Conservation (phyloP, 2,888 invertebrate species). For the Petrophora chlorosata region DNA sequence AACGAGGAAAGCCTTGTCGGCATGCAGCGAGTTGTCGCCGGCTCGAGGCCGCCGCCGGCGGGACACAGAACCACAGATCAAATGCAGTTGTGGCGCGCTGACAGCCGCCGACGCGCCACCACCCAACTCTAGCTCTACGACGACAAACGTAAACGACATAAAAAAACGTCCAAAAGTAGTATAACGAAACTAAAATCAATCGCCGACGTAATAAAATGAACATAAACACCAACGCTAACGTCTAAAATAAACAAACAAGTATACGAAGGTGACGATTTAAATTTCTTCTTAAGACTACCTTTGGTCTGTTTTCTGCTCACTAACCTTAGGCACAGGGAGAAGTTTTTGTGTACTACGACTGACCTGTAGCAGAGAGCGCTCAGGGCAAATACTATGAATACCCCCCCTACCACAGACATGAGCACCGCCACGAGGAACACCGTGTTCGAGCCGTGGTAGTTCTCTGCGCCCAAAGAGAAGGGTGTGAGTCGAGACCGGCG, state of each 20-base stretch:
- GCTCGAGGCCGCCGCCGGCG: slow-evolving; percentile 73
- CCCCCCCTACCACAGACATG: slow-evolving; percentile 99
- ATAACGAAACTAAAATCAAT: slow-evolving; percentile 73
- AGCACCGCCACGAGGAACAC: slow-evolving; percentile 98
- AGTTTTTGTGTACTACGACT: slow-evolving; percentile 99
- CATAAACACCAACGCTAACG: slow-evolving; percentile 82
- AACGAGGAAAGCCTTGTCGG: slow-evolving; percentile 81
- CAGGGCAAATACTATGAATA: slow-evolving; percentile 99
- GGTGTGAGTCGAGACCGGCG: slow-evolving; percentile 60
- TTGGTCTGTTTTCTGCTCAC: slow-evolving; percentile 94
- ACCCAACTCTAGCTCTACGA: slow-evolving; percentile 80
- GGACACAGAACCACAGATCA: slow-evolving; percentile 83
- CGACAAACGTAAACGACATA: slow-evolving; percentile 79
- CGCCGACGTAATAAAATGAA: slow-evolving; percentile 76
- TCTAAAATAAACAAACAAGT: slow-evolving; percentile 83
- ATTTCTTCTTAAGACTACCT: slow-evolving; percentile 86
- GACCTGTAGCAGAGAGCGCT: slow-evolving; percentile 99
- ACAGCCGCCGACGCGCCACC: slow-evolving; percentile 69
- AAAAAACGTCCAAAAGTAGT: slow-evolving; percentile 61
- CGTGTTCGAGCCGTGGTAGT: slow-evolving; percentile 98
- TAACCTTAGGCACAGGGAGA: slow-evolving; percentile 99
- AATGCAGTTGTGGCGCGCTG: slow-evolving; percentile 80
- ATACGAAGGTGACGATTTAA: slow-evolving; percentile 84
- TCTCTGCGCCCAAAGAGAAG: slow-evolving; percentile 89
- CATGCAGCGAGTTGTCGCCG: slow-evolving; percentile 78